Evolutionary conservation across 2,113 vertebrate genomes (phyloP), one percentile per base, ranked within the genome.

Genomic region (Uropsilus gracilis): DNA sequence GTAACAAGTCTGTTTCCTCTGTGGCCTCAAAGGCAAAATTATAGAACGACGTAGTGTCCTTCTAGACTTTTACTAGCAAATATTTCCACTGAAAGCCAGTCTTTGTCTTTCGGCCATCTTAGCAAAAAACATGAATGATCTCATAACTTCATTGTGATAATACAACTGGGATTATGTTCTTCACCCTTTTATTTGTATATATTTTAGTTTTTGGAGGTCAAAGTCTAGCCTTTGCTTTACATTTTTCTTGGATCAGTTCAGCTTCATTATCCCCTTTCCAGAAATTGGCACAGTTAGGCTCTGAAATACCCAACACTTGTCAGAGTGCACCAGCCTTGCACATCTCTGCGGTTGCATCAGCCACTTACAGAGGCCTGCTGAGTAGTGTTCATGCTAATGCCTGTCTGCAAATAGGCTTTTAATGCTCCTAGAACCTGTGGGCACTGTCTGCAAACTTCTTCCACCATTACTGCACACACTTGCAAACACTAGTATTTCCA

Each of bases 81-180:
- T 44, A 91, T 94, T 95, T 95, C 59, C 85, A 94, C 4, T 18
- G 55, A 93, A 96, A 97, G 93, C 57, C 91, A 92, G 88, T 57
- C 73, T 96, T 94, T 78, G 94, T 75, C 55, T 72, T 94, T 59
- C 1, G 97, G 90, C 72, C 82, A 90, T 92, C 68, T 32, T n/a
- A 97, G 97, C 84, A 97, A 97, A 97, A 13, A 17, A 48, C 48
- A 37, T 44, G 6, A 91, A 59, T 73, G 76, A 34, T 94, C 61
- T 59, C 66, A 46, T 66, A 87, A 71, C 12, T 5, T 4, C 6
- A 42, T 42, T 2, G 3, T 85, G 87, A 88, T 71, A 73, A 94
- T 94, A 87, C 16, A 95, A 64, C 26, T 66, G 86, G 13, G 11
- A 68, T 96, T 91, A 68, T 89, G 86, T 95, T 89, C 90, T 42